These are phyloP conservation scores for Drosophila arawakana DNA, from an alignment of 1,140 invertebrate genomes.

Conservation along the genomic window DNA sequence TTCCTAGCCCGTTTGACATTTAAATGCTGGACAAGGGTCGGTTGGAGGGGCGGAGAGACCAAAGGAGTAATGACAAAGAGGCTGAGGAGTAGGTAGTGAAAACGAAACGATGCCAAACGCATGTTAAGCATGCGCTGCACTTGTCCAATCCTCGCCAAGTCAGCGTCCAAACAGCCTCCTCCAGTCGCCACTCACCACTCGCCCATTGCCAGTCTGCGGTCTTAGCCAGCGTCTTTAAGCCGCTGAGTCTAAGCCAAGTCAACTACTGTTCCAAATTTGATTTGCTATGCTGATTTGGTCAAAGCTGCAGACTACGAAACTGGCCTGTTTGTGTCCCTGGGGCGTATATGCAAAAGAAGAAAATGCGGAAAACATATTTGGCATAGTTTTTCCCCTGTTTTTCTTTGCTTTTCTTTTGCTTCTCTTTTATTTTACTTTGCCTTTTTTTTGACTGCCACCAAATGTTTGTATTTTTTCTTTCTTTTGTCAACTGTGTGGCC, in stretches of 20 bases:
- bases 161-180: background rate
- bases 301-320: slow-evolving; percentile 3
- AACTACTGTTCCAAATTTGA: slow-evolving; percentile 83
- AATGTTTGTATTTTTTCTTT: slow-evolving; percentile 4
- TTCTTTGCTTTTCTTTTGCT: slow-evolving; percentile 4
- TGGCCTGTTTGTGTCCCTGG: slow-evolving; percentile 40
- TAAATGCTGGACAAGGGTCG: slow-evolving; percentile 36
- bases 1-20: slow-evolving; percentile 41
- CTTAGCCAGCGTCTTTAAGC: background rate
- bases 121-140: slow-evolving; percentile 73
- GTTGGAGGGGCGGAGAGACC: background rate
- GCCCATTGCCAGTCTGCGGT: background rate
- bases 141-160: slow-evolving; percentile 45
- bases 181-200: background rate
- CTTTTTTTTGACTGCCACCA: slow-evolving; percentile 8
- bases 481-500: slow-evolving; percentile 52
- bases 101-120: slow-evolving; percentile 77
- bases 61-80: background rate
- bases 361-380: slow-evolving; percentile 80
- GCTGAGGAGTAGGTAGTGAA: slow-evolving; percentile 13
- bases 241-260: slow-evolving; percentile 4
- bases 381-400: slow-evolving; percentile 62
- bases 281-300: slow-evolving; percentile 74
- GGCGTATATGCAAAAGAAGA: slow-evolving; percentile 52
- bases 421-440: too few species aligned